These are phyloP conservation scores for Crotalus horridus DNA, from an alignment of 2,113 vertebrate genomes.

Conservation along the genomic window DNA sequence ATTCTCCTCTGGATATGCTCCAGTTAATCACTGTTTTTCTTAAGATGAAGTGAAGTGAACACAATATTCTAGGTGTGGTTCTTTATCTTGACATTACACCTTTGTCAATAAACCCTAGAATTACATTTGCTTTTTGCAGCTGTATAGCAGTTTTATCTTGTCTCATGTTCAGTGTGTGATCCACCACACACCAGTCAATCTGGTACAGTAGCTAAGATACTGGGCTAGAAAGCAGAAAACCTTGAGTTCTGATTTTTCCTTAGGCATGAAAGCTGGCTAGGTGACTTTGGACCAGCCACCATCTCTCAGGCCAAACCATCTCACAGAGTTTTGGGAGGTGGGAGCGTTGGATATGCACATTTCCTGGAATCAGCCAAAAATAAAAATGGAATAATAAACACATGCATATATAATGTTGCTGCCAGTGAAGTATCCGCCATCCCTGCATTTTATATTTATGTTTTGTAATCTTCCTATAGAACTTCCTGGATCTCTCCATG, in stretches of 20 bases:
- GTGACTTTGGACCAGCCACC: not conserved
- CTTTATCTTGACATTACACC: not conserved
- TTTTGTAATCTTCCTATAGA: not conserved
- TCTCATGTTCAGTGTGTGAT: not conserved
- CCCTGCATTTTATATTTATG: not conserved
- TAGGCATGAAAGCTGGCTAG: not conserved
- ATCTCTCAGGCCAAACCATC: not conserved
- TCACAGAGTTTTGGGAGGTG: not conserved
- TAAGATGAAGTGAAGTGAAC: not conserved
- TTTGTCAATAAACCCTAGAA: not conserved
- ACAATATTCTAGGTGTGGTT: not conserved
- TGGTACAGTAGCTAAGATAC: not conserved
- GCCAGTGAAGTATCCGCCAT: not conserved
- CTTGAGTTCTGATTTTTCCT: not conserved
- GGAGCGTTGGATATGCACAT: not conserved
- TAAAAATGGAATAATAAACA: not conserved
- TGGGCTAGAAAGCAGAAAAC: not conserved
- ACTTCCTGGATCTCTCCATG: not conserved
- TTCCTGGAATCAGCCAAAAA: not conserved
- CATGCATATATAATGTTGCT: not conserved
- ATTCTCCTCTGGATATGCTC: not conserved
- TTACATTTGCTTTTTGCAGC: not conserved
- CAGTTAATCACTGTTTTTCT: not conserved
- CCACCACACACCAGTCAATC: not conserved
- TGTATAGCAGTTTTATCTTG: not conserved